Evolutionary conservation across 2,888 invertebrate species (phyloP).

Genomic region (Scaptodrosophila latifasciaeformis): DNA sequence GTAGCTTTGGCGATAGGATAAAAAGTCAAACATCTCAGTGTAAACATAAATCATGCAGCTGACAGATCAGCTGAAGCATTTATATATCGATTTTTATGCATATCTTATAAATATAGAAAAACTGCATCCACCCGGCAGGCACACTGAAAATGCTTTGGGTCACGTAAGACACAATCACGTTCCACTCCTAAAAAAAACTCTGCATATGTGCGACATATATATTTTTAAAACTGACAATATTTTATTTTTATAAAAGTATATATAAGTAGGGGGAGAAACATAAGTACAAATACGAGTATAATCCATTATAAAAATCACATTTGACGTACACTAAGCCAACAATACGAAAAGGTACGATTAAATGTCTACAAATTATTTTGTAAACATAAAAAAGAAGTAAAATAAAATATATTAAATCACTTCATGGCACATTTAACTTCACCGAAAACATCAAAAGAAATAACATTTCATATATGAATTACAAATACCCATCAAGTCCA

Average conservation of each 20-base stretch:
- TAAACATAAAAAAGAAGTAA: background rate
- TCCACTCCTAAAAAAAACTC: too few species aligned
- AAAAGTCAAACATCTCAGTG: too few species aligned
- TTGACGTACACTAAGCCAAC: conserved; percentile 26
- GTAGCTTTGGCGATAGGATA: too few species aligned
- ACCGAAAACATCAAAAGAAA: background rate
- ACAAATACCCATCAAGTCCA: too few species aligned
- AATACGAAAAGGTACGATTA: conserved; percentile 12
- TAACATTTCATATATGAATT: background rate
- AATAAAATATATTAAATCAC: conserved; percentile 5
- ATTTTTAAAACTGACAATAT: conserved; percentile 17
- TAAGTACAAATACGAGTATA: conserved; percentile 17
- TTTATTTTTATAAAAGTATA: too few species aligned
- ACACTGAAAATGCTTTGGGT: too few species aligned
- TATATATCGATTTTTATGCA: background rate
- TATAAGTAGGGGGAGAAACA: too few species aligned
- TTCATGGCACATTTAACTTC: conserved; percentile 7
- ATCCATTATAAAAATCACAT: conserved; percentile 39
- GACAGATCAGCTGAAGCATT: conserved; percentile 25
- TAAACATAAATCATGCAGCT: conserved; percentile 30
- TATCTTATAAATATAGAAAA: background rate
- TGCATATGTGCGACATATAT: too few species aligned
- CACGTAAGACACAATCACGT: conserved; percentile 43
- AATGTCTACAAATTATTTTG: background rate
- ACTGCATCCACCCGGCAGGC: too few species aligned